Evolutionary conservation across 2,888 invertebrate species (phyloP), one percentile per base, ranked within the genome.

Genomic region (Drosophila setosimentum): DNA sequence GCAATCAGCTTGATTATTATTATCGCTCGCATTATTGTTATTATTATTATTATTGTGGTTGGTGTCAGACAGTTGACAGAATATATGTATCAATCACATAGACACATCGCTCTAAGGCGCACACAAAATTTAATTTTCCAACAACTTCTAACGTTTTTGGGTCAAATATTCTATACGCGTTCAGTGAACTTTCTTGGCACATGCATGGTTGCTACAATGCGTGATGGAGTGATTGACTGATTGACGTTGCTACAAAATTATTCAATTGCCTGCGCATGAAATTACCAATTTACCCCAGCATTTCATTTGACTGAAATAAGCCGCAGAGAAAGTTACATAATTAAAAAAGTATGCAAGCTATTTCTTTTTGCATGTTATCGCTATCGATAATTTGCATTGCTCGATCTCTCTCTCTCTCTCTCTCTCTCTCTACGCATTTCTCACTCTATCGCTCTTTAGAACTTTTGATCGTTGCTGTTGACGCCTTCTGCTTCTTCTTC

Each of bases 21-120:
- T 62, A 63, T 64, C 61, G 63, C 65, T 49, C 54, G 40, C 49
- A 71, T 63, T 68, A 69, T 67, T 58, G 68, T 67, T 68, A 60
- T 63, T 71, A 54, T 60, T 71, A 54, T 60, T 67, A 57, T 50
- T 69, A 51, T 48, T 73, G 54, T 60, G 51, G 48, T 68, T 68
- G 21, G 64, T 66, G 84, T 72, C 86, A 45, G 62, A 59, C 63
- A 73, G 68, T 64, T 89, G 89, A 80, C 78, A 88, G 83, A 51
- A 67, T 51, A 58, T 69, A 67, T 54, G 55, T 69, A 76, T 73
- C 73, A 68, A 71, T 73, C 57, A 54, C 30, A 59, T 61, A 82
- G 57, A 65, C 40, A 65, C 40, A 57, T 60, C 55, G 35, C 33
- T 69, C 61, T 62, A 68, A 55, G 54, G 61, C 63, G 54, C 68